phyloP scores from a whole-genome alignment of 2,888 invertebrate genomes.

The Tinea semifulvella region DNA sequence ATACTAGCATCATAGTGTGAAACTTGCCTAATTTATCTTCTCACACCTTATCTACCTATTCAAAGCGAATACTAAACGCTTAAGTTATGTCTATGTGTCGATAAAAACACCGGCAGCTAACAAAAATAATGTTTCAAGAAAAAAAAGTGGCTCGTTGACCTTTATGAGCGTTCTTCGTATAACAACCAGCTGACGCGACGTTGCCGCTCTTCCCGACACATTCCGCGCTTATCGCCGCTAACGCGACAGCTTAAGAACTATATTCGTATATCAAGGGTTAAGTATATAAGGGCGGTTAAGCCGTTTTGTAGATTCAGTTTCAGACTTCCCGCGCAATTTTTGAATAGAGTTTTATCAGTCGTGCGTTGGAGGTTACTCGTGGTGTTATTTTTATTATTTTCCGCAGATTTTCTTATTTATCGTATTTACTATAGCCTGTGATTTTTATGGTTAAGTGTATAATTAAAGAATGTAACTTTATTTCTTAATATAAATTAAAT shows the following conservation, averaged over 20 bases:
- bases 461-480: too few relatives aligned
- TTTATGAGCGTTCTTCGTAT: conserved; percentile 55
- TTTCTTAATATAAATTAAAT: too few relatives aligned
- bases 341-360: conserved; percentile 64
- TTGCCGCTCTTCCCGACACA: conserved; percentile 47
- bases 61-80: too few relatives aligned
- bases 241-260: conserved; percentile 27
- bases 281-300: conserved; percentile 56
- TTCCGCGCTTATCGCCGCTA: conserved; percentile 57
- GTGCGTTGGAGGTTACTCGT: conserved; percentile 21
- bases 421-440: background rate
- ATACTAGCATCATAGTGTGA: too few relatives aligned
- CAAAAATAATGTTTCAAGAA: too few relatives aligned
- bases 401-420: background rate
- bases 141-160: conserved; percentile 57
- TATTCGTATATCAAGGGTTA: conserved; percentile 31
- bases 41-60: too few relatives aligned
- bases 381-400: background rate
- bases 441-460: too few relatives aligned
- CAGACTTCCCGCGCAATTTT: conserved; percentile 62
- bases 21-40: too few relatives aligned
- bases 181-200: conserved; percentile 64
- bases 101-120: too few relatives aligned
- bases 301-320: conserved; percentile 33
- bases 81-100: too few relatives aligned